Base-by-base conservation (phyloP, 2,113 vertebrate species). In the Ceratotherium simum region DNA sequence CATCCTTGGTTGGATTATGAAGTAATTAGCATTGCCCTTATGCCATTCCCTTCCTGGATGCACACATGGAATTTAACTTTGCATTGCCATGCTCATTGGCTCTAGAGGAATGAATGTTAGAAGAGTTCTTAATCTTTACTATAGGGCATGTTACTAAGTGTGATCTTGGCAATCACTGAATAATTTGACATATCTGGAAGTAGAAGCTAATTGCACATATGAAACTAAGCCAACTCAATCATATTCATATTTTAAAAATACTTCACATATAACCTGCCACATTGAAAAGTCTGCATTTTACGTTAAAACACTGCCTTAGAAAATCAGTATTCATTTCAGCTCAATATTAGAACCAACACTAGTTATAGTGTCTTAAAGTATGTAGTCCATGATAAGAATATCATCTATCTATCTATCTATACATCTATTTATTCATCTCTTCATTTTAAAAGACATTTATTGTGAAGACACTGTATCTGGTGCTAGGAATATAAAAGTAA, bases 101-200 rank as follows among this genome's bases (percentile, higher is more conserved):
- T 97, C 33, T 33, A 97, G 69, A 97, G 29, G 27, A 98, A 98
- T 58, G 98, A 93, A 91, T 56, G 78, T 56, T 96, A 23, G 60
- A 92, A 97, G 92, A 98, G 67, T 96, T 97, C 62, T 97, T 98
- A 98, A 98, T 98, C 96, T 85, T 96, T 72, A 97, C 97, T 96
- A 91, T 46, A 98, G 86, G 94, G 95, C 67, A 95, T 93, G 96
- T 97, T 98, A 98, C 90, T 95, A 72, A 97, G 64, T 97, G 58
- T 72, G 95, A 97, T 96, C 20, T 98, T 98, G 96, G 97, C 97
- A 98, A 97, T 98, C 95, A 96, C 78, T 91, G 92, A 97, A 96
- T 96, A 97, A 97, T 92, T 97, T 98, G 97, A 98, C 96, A 96
- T 98, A 96, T 85, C 90, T 98, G 78, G 70, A 98, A 98, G 85